phyloP scores from a whole-genome alignment of 2,888 invertebrate genomes.

The Mesopsocus fuscifrons region DNA sequence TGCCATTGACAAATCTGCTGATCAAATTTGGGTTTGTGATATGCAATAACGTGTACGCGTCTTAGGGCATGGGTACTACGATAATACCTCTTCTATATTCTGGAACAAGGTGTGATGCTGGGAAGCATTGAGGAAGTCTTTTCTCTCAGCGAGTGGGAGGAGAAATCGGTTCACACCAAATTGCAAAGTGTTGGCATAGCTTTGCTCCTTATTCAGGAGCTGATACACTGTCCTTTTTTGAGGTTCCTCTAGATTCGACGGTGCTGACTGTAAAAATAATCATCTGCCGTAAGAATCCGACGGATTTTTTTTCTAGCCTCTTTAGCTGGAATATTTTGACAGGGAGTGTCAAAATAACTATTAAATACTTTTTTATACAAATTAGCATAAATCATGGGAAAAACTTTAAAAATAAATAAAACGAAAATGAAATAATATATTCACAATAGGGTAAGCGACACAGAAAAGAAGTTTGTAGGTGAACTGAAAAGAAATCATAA shows the following conservation, averaged over 20 bases:
- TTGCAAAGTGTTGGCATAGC: constrained; percentile 55
- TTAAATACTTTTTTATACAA: too few relatives aligned
- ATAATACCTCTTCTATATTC: constrained; percentile 58
- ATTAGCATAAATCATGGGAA: too few relatives aligned
- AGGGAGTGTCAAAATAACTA: too few relatives aligned
- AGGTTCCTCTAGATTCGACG: constrained; percentile 27
- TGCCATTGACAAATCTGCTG: too few relatives aligned
- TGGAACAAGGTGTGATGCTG: constrained; percentile 69
- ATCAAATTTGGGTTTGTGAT: too few relatives aligned
- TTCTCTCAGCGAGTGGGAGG: constrained; percentile 50
- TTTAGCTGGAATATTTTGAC: too few relatives aligned
- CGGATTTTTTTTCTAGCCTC: too few relatives aligned
- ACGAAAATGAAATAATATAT: constrained; percentile 12
- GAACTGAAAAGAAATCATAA: constrained; percentile 16
- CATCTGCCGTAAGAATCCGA: constrained; percentile 7
- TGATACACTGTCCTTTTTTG: constrained; percentile 55
- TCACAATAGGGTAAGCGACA: constrained; percentile 13
- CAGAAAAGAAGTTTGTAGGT: constrained; percentile 15
- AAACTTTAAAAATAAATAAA: too few relatives aligned
- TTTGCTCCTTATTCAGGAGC: constrained; percentile 55
- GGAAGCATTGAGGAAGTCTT: constrained; percentile 51
- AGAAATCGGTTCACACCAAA: constrained; percentile 64
- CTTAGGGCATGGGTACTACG: too few relatives aligned
- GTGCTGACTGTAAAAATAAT: constrained; percentile 13
- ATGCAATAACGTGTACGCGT: too few relatives aligned